Evolutionary conservation across 2,797 vertebrate genomes (phyloP).

Genomic region (Protosalanx chinensis): DNA sequence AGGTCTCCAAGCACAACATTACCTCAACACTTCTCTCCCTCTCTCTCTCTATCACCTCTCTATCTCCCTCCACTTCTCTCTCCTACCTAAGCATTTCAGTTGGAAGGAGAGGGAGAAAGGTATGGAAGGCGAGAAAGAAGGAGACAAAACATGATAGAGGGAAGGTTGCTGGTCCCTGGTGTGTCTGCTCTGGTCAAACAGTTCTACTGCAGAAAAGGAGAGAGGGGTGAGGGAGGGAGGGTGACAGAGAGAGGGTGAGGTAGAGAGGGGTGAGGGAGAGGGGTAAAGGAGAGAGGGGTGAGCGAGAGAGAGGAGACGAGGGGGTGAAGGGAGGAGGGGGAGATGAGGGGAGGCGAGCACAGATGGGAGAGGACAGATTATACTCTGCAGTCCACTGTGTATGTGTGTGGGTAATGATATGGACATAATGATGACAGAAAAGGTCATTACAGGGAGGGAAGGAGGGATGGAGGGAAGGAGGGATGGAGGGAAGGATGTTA

Average conservation of each 20-base stretch:
- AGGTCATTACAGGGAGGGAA: slow-evolving; percentile 39
- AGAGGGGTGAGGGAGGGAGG: not conserved
- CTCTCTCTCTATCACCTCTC: not conserved
- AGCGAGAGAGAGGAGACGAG: too few relatives aligned
- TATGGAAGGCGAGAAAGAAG: too few relatives aligned
- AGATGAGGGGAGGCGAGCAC: not conserved
- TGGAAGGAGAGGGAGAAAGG: too few relatives aligned
- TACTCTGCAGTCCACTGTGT: not conserved
- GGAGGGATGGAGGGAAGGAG: not conserved
- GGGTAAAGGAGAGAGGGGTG: too few relatives aligned
- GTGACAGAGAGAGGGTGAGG: too few relatives aligned
- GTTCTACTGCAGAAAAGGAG: not conserved
- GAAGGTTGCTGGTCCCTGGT: too few relatives aligned
- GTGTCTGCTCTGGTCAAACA: too few relatives aligned
- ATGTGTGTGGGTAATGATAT: slow-evolving; percentile 42
- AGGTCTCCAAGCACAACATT: slow-evolving; percentile 54
- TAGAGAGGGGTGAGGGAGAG: too few relatives aligned
- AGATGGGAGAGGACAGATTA: not conserved
- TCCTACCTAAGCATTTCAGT: slow-evolving; percentile 41
- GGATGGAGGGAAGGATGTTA: not conserved
- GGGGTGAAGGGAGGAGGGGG: too few relatives aligned
- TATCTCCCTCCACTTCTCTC: slow-evolving; percentile 14
- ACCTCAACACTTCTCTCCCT: slow-evolving; percentile 44
- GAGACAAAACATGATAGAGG: slow-evolving; percentile 8
- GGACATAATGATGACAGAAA: slow-evolving; percentile 64